Base-by-base conservation (phyloP, 2,888 invertebrate genomes). In the Leptinotarsa peninsularis region DNA sequence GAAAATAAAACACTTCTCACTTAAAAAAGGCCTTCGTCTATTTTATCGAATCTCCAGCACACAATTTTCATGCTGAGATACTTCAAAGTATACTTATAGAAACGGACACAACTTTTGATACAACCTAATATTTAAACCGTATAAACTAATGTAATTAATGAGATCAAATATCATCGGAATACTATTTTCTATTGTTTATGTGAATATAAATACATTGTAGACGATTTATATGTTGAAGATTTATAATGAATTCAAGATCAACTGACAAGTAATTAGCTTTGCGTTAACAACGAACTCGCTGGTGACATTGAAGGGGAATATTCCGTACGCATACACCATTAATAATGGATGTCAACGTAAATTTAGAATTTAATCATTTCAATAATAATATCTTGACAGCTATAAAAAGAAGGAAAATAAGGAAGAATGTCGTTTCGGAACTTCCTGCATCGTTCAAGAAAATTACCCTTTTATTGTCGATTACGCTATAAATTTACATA, bases 351-450 rank as follows among this genome's bases (percentile, higher is more conserved):
- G 72, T 67, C 66, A 72, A 63, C 66, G 72, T 67, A 72, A 72
- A 66, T 72, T 66, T 67, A 33, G 66, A 72, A 67, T 72, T 67
- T 67, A 72, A 56, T 72, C 67, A 72, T 67, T 63, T 72, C 66
- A 72, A 66, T 67, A 67, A 43, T 56, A 56, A 43, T 66, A 49
- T 56, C n/a, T 70, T 56, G 70, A 49, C 27, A 54, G 3, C 50
- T 23, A n/a, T 23, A 4, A 68, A 18, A 18, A 50, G 33, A 68
- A 18, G 23, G 52, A 15, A 63, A 54, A 72, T 43, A 21, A 54
- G 27, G 71, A 27, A 23, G 72, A 72, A 72, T 66, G 56, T 54
- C 54, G 66, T 15, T 56, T 27, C 18, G 54, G 66, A 66, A 67
- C 54, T 72, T 72, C 72, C 72, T 67, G 72, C 49, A 56, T 69